phyloP scores from a whole-genome alignment of 2,797 vertebrate genomes.

The Catostomus latipinnis region DNA sequence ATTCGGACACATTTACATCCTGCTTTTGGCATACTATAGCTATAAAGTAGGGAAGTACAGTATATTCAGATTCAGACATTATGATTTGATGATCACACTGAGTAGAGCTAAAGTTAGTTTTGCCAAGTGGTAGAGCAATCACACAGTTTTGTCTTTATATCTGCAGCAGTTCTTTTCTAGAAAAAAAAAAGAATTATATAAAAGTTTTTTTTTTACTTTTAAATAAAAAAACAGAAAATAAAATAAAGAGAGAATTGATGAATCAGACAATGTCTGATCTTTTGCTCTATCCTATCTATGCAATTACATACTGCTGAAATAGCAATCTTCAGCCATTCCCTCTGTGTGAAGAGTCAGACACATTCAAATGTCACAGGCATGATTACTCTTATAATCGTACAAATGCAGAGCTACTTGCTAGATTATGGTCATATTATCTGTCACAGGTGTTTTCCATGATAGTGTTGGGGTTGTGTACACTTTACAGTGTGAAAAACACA shows the following conservation, averaged over 20 bases:
- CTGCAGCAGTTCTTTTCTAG: neutral
- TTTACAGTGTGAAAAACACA: neutral
- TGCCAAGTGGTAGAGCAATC: neutral
- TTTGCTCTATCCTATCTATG: neutral
- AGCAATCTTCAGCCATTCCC: neutral
- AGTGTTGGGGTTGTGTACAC: neutral
- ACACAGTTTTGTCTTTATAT: neutral
- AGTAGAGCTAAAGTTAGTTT: no score
- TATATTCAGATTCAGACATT: no score
- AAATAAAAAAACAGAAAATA: neutral
- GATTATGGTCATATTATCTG: neutral
- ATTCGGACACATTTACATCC: no score
- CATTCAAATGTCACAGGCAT: constrained; percentile 15
- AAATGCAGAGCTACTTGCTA: neutral
- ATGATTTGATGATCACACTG: no score
- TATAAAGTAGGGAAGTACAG: no score
- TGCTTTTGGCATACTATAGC: no score
- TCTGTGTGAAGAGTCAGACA: neutral
- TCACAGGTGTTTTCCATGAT: neutral
- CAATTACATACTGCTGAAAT: constrained; percentile 19
- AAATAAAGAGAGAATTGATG: constrained; percentile 3
- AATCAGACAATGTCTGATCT: neutral
- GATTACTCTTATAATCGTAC: constrained; percentile 12
- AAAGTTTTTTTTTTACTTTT: no score
- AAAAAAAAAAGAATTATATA: no score